phyloP scores from a whole-genome alignment of 2,113 vertebrate genomes.

The Anser cygnoides region DNA sequence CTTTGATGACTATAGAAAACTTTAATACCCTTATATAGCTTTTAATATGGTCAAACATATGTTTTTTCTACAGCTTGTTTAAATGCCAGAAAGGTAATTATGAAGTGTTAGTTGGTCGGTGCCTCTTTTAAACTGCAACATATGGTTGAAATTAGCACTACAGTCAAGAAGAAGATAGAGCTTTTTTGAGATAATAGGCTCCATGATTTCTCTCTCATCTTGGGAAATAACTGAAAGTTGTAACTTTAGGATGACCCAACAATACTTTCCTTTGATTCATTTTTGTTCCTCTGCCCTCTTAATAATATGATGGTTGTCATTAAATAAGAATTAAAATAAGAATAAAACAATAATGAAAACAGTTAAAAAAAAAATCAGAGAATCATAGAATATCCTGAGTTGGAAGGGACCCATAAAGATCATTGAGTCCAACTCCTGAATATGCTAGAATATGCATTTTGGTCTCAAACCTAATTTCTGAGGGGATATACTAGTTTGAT shows the following conservation, averaged over 20 bases:
- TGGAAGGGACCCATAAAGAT: too few species aligned
- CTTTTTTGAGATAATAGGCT: slow-evolving; percentile 24
- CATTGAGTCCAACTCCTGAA: too few species aligned
- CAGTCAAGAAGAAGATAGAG: slow-evolving; percentile 2
- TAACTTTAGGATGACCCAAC: not conserved
- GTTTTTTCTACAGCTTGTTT: slow-evolving; percentile 22
- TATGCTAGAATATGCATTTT: not conserved
- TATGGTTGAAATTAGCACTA: slow-evolving; percentile 58
- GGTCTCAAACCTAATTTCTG: not conserved
- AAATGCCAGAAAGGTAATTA: slow-evolving; percentile 60
- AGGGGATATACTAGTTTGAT: not conserved
- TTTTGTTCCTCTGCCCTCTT: not conserved
- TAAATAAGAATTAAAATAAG: not conserved
- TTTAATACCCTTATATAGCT: slow-evolving; percentile 21
- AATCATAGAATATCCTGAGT: too few species aligned
- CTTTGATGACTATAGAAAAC: slow-evolving; percentile 44
- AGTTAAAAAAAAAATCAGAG: too few species aligned
- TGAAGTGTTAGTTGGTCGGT: slow-evolving; percentile 46
- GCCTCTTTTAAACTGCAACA: not conserved
- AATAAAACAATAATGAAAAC: not conserved
- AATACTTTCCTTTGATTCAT: not conserved
- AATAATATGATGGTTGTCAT: not conserved
- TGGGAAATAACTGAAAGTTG: not conserved
- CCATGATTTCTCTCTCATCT: not conserved
- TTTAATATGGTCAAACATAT: slow-evolving; percentile 22